Conservation (phyloP, 2,888 invertebrate species). For the Rhamphomyia laevipes region DNA sequence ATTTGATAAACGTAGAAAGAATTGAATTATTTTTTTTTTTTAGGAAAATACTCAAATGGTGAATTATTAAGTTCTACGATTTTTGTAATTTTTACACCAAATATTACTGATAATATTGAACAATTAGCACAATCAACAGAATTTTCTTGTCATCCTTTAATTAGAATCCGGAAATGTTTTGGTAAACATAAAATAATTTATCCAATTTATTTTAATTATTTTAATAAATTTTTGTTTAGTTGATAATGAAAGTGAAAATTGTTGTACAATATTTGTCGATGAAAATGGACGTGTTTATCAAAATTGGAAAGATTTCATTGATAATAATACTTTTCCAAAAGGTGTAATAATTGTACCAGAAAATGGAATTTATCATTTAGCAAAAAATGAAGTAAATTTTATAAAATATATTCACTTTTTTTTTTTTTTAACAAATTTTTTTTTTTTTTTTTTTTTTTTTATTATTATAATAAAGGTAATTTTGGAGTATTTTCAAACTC, state of each 20-base stretch:
- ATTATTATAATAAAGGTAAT: conserved; percentile 16
- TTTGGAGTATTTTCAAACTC: conserved; percentile 23
- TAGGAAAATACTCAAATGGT: conserved; percentile 30
- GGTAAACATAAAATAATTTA: conserved; percentile 18
- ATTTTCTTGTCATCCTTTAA: conserved; percentile 28
- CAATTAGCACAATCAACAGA: conserved; percentile 12
- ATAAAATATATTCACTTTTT: not conserved
- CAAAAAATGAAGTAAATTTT: conserved; percentile 12
- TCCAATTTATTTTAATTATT: too few relatives aligned
- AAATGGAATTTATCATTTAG: conserved; percentile 30
- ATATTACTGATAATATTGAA: conserved; percentile 18
- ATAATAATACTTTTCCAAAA: conserved; percentile 35
- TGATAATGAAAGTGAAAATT: conserved; percentile 19
- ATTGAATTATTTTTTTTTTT: conserved; percentile 1
- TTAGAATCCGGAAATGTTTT: conserved; percentile 30
- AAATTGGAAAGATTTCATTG: conserved; percentile 37
- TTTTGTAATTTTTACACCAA: conserved; percentile 20
- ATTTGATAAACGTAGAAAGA: too few relatives aligned
- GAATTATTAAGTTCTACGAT: conserved; percentile 27
- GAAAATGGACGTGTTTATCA: conserved; percentile 37
- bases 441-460: too few relatives aligned
- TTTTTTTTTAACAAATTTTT: too few relatives aligned
- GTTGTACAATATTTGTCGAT: conserved; percentile 34
- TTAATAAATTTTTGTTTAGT: conserved; percentile 10
- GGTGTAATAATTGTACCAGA: conserved; percentile 38